Conservation (phyloP, 64 coral and sea anemone species). For the Exaiptasia diaphana region DNA sequence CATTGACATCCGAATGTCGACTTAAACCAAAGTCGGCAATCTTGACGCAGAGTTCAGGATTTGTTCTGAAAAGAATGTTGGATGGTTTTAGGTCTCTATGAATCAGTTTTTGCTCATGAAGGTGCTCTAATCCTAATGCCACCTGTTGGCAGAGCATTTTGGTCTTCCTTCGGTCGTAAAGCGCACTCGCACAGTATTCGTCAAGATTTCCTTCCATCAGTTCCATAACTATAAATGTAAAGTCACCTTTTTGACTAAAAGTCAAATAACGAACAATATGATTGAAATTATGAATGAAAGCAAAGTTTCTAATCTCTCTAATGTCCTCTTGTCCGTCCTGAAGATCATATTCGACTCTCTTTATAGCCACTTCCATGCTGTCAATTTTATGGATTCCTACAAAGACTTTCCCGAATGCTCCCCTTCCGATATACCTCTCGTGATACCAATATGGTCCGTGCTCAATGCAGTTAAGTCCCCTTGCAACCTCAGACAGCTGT, state of each 20-base stretch:
- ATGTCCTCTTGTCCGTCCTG: too few relatives aligned
- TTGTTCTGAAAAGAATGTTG: constrained; percentile 65
- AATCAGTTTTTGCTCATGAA: constrained; percentile 39
- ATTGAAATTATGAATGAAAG: constrained; percentile 10
- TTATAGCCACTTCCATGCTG: neutral
- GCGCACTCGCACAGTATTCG: neutral
- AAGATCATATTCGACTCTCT: neutral
- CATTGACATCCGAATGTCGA: neutral
- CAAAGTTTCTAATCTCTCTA: constrained; percentile 42
- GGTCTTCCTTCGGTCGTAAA: neutral
- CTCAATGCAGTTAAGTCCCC: neutral
- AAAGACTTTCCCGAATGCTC: neutral
- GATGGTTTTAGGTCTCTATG: constrained; percentile 66
- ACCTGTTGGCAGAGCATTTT: neutral
- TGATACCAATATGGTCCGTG: neutral
- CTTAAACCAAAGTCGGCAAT: constrained; percentile 76
- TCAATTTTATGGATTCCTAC: neutral
- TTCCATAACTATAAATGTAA: constrained; percentile 56
- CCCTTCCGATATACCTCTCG: neutral
- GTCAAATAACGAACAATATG: constrained; percentile 49
- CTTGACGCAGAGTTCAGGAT: constrained; percentile 37
- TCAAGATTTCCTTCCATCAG: constrained; percentile 67
- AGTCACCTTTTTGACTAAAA: constrained; percentile 1
- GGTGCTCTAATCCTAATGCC: constrained; percentile 1
- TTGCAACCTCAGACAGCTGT: neutral